Evolutionary conservation across 1,140 invertebrate species (phyloP).

Genomic region (Aphelinus certus): DNA sequence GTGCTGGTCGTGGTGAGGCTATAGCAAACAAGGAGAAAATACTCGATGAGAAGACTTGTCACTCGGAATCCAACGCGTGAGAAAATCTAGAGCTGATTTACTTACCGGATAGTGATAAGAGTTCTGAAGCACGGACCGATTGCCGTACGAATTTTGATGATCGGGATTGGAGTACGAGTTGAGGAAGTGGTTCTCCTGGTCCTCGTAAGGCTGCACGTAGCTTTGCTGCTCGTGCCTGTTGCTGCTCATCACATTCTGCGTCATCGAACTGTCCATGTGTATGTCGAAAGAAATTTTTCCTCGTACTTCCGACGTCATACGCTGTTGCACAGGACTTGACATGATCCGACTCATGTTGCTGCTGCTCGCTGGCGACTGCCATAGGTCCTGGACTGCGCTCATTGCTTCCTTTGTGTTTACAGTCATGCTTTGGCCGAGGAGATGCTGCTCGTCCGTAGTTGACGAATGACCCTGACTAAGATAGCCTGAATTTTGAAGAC

Average conservation of each 20-base stretch:
- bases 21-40: constrained; percentile 29
- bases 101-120: constrained; percentile 58
- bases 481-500: constrained; percentile 49
- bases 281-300: constrained; percentile 66
- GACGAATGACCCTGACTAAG: constrained; percentile 53
- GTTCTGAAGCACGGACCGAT: constrained; percentile 49
- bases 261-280: constrained; percentile 71
- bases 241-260: constrained; percentile 63
- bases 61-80: too few relatives aligned
- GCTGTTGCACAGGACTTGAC: constrained; percentile 47
- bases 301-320: constrained; percentile 47
- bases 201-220: constrained; percentile 51
- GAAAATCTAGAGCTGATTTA: too few relatives aligned
- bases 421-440: constrained; percentile 65
- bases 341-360: constrained; percentile 41
- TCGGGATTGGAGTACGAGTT: constrained; percentile 59
- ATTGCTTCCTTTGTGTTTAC: constrained; percentile 71
- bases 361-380: constrained; percentile 55
- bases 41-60: too few relatives aligned
- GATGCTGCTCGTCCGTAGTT: constrained; percentile 53
- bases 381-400: constrained; percentile 59
- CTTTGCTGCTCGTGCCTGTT: constrained; percentile 48
- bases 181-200: constrained; percentile 59
- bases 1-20: constrained; percentile 50
- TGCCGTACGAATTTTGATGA: constrained; percentile 51